These are phyloP conservation scores for Tineola bisselliella DNA, from an alignment of 2,888 invertebrate species.

Conservation along the genomic window DNA sequence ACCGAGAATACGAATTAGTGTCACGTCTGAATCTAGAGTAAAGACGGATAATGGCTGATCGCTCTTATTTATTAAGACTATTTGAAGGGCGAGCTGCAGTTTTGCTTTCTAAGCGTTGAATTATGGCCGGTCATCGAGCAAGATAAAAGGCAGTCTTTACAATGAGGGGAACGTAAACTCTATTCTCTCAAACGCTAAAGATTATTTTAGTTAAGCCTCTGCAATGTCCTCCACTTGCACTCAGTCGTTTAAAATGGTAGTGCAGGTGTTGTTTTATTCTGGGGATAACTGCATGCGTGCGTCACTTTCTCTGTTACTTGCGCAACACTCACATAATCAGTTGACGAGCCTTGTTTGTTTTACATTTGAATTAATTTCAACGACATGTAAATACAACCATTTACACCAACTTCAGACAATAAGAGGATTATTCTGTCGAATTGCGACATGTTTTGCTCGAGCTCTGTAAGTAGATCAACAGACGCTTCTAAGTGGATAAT, in stretches of 20 bases:
- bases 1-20: constrained; percentile 40
- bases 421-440: constrained; percentile 18
- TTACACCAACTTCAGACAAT: constrained; percentile 5
- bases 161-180: not conserved
- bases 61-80: constrained; percentile 37
- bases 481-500: constrained; percentile 60
- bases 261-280: constrained; percentile 28
- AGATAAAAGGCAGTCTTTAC: not conserved
- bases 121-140: constrained; percentile 26
- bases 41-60: constrained; percentile 42
- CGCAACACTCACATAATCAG: not conserved
- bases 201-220: constrained; percentile 4
- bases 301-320: constrained; percentile 30
- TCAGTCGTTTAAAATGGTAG: constrained; percentile 20
- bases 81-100: constrained; percentile 29
- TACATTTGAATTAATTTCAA: not conserved
- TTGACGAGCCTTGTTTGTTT: not conserved
- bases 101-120: constrained; percentile 52
- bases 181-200: not conserved
- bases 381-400: not conserved
- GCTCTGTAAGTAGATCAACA: constrained; percentile 29
- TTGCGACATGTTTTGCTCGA: constrained; percentile 17
- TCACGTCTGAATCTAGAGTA: constrained; percentile 39
- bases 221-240: not conserved
- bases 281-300: constrained; percentile 25